Evolutionary conservation across 2,888 invertebrate species (phyloP), one percentile per base, ranked within the genome.

Genomic region (Eudemis profundana): DNA sequence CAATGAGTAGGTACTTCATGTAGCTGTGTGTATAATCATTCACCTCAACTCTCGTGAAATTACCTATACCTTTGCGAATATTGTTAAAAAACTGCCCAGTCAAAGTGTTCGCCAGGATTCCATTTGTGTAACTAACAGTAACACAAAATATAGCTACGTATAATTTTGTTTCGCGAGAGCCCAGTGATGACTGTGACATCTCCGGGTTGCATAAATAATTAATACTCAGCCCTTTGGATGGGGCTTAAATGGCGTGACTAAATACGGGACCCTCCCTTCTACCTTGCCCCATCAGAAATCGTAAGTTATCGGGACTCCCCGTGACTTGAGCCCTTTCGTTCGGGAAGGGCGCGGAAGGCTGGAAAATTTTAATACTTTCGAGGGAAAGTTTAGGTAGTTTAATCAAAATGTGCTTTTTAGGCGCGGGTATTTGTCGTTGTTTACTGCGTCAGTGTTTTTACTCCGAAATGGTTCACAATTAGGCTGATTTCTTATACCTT

Each of bases 211-310:
- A 40, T 70, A 53, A 70, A 72, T 72, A 57, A 74, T 68, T 70
- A 69, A 72, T 67, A 56, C 10, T 57, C 29, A 68, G 64, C 71
- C 68, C 70, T 70, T 63, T 70, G 68, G 62, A 53, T 49, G 61
- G 51, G 33, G 64, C 54, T 23, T 69, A 72, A 72, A 72, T 72
- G 70, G 72, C 69, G 69, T 61, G 66, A 67, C 72, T 72, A 70
- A 72, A 70, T 63, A 69, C 67, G 69, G 65, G 54, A 12, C 49
- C 56, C 36, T 49, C 61, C 23, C 66, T 33, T 14, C 17, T 42
- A 17, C 36, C 23, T 29, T 2, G 17, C 4, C 0, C 4, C 19
- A 0, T 1, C 5, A 46, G 5, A 46, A 46, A 3, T 3, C 21
- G 2, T n/a, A 46, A 10, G 21, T 21, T n/a, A 2, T 15, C 5